Conservation (phyloP, 2,797 vertebrate species). For the Cyprinella venusta region DNA sequence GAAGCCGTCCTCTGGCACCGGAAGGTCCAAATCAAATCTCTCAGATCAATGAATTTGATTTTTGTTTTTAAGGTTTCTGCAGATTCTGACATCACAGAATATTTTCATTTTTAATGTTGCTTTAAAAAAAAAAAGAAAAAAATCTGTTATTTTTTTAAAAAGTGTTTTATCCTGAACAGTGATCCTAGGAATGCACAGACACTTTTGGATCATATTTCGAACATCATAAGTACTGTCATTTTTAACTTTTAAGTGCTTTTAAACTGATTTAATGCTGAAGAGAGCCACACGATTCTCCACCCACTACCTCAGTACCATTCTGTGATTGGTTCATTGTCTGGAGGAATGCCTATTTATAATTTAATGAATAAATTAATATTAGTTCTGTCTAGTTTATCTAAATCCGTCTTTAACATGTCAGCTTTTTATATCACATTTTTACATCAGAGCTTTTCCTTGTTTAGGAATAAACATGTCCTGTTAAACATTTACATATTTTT, state of each 20-base stretch:
- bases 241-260: constrained; percentile 40
- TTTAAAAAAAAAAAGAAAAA: constrained; percentile 43
- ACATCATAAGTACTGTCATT: constrained; percentile 54
- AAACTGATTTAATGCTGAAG: constrained; percentile 45
- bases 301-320: constrained; percentile 73
- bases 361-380: constrained; percentile 54
- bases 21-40: constrained; percentile 30
- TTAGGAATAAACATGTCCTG: neutral
- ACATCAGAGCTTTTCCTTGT: neutral
- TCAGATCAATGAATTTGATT: constrained; percentile 14
- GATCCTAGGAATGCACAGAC: constrained; percentile 60
- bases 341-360: constrained; percentile 64
- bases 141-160: constrained; percentile 35
- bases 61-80: constrained; percentile 32
- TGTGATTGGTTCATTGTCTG: constrained; percentile 59
- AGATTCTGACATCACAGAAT: constrained; percentile 34
- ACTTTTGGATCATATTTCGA: constrained; percentile 54
- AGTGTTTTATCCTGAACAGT: constrained; percentile 36
- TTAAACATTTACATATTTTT: neutral
- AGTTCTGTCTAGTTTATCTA: constrained; percentile 32
- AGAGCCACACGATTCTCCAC: constrained; percentile 45
- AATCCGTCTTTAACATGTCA: constrained; percentile 15
- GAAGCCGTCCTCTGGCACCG: constrained; percentile 45
- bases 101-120: constrained; percentile 38
- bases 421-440: constrained; percentile 11